These are phyloP conservation scores for Xiphophorus couchianus DNA, from an alignment of 2,113 vertebrate species.

Conservation along the genomic window DNA sequence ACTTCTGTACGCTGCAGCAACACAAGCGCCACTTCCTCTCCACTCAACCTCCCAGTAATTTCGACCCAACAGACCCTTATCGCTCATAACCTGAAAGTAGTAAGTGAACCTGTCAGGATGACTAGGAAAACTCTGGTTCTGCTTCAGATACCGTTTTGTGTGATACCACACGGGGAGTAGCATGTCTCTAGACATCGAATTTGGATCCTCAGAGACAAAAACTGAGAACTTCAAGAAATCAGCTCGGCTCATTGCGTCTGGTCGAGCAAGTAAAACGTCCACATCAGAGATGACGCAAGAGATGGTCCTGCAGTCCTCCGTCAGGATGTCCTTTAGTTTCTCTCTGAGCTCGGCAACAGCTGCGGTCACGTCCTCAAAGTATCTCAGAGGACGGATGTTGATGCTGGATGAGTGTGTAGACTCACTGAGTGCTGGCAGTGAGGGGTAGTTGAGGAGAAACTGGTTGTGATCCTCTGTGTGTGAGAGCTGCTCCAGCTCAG, in stretches of 20 bases:
- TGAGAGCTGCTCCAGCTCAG: constrained; percentile 6
- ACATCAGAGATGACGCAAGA: not conserved
- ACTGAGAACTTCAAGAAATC: not conserved
- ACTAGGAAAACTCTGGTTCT: too few relatives aligned
- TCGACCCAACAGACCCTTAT: not conserved
- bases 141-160: too few relatives aligned
- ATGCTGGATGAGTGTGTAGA: not conserved
- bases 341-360: not conserved
- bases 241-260: not conserved
- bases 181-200: too few relatives aligned
- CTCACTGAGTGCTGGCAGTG: constrained; percentile 3
- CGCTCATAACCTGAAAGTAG: not conserved
- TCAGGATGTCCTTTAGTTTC: not conserved
- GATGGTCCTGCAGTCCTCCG: not conserved
- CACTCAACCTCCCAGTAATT: constrained; percentile 12
- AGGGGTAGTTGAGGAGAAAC: constrained; percentile 7
- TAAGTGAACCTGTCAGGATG: not conserved
- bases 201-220: too few relatives aligned
- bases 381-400: not conserved
- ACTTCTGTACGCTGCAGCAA: not conserved
- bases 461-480: constrained; percentile 15
- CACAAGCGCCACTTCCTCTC: not conserved
- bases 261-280: not conserved
- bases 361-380: constrained; percentile 1
- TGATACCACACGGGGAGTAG: too few relatives aligned